Base-by-base conservation (phyloP, 2,797 vertebrate species). In the Dendrocincla fuliginosa region DNA sequence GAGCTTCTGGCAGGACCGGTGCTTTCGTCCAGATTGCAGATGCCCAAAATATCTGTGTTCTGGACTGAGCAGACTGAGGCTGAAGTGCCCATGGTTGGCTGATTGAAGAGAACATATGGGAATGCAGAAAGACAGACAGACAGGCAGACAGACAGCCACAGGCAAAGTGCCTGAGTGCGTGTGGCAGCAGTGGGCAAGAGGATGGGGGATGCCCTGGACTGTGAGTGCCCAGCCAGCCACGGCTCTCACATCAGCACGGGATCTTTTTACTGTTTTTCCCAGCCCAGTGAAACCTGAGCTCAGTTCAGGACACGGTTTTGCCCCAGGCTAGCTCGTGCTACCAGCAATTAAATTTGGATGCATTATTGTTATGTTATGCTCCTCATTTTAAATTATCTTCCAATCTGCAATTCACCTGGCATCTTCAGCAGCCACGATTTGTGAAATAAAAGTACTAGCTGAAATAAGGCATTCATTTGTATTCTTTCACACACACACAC, bases 41-140 rank as follows among this genome's bases (percentile, higher is more conserved):
- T 83, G 49, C 87, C 83, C 87, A 78, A 94, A 93, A 90, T 94
- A 95, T 74, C 93, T 75, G 30, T 46, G 13, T 74, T 52, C 67
- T 69, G 63, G 68, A 24, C 71, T 50, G 87, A 55, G 59, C 76
- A 91, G 75, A 39, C n/a, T 77, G 90, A 73, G 65, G 52, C 81
- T 79, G 75, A 79, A 44, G 73, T 12, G 52, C 76, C 59, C 3
- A 0, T 9, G 53, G 74, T 14, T 20, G 13, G 47, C 42, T 74
- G 76, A 67, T 25, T 63, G 83, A 91, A 67, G 76, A 74, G 64
- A 63, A 19, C 33, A 23, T 1, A 37, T 1, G 4, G 63, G 44
- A 89, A 74, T 30, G 49, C 22, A 71, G n/a, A 60, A 5, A 30
- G 76, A 90, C 60, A 57, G 69, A 46, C 32, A 30, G 64, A 19